Evolutionary conservation across 2,113 vertebrate species (phyloP), one percentile per base, ranked within the genome.

Genomic region (Pungitius pungitius): DNA sequence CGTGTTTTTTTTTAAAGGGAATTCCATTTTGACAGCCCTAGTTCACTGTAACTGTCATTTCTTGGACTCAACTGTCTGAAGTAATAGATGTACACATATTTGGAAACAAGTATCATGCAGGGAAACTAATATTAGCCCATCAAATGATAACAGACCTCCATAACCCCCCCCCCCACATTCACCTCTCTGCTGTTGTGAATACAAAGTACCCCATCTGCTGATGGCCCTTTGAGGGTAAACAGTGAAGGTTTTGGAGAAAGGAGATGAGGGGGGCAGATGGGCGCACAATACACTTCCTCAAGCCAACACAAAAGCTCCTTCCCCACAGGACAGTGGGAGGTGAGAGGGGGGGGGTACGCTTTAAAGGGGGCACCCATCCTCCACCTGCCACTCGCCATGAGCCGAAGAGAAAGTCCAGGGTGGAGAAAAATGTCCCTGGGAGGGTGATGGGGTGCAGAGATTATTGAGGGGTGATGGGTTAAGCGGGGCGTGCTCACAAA

Each of bases 211-310:
- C 85, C 79, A 89, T 89, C 89, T 91, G 84, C 77, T 84, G 75
- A 39, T 68, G 69, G 73, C 68, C 70, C 75, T 90, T 85, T 85
- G 77, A 89, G 77, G 65, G 71, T 62, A 81, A 87, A 81, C 75
- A 69, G 57, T 49, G 52, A 77, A 51, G 58, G 69, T 77, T 69
- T 60, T 37, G 43, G 52, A 60, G 70, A 55, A 64, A 57, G 79
- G 62, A 68, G 59, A 71, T 35, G 39, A 39, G 60, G 69, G 73
- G 83, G 88, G 79, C 89, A 92, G 89, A 90, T 90, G 88, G 86
- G 62, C 68, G 78, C 68, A 90, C 87, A 92, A 92, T 88, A 65
- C 81, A 76, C 66, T 80, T 85, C 69, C 76, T 73, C 57, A 15
- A 22, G 67, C 47, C 52, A 39, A 78, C 51, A 87, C 85, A 86